phyloP scores from a whole-genome alignment of 2,888 invertebrate genomes.

The Drosophila macrospina region DNA sequence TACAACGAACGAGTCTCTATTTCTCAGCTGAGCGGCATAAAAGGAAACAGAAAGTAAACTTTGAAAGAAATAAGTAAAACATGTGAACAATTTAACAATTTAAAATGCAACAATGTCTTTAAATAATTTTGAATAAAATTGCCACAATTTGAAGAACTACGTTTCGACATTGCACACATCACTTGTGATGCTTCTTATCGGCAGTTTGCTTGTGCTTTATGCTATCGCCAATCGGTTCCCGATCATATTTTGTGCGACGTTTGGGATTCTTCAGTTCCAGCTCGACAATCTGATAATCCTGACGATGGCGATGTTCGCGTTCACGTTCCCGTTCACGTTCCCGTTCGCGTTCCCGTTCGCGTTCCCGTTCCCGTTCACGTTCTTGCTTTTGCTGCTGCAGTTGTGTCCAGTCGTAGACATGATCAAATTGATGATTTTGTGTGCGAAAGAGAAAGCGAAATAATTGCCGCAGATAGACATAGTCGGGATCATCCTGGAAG shows the following conservation, averaged over 20 bases:
- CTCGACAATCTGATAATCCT: constrained; percentile 15
- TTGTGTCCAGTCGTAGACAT: constrained; percentile 99
- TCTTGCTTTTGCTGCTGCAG: constrained; percentile 91
- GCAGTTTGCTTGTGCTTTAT: constrained; percentile 14
- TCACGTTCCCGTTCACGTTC: constrained; percentile 21
- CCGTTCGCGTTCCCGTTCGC: constrained; percentile 7
- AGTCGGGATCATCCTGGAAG: constrained; percentile 99
- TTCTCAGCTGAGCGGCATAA: constrained; percentile 3
- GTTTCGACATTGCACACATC: neutral
- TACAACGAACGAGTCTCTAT: neutral
- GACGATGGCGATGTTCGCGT: constrained; percentile 26
- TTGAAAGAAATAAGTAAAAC: neutral
- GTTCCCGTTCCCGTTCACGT: constrained; percentile 16
- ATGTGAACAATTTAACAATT: constrained; percentile 9
- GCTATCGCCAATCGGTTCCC: constrained; percentile 22
- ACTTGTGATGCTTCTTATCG: constrained; percentile 30
- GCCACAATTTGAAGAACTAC: neutral
- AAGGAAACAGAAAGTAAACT: neutral
- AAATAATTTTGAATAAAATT: constrained; percentile 44
- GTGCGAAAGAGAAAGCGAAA: constrained; percentile 96
- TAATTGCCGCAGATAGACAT: constrained; percentile 98
- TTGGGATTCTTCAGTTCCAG: constrained; percentile 17
- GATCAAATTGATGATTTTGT: constrained; percentile 98
- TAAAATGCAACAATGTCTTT: constrained; percentile 33
- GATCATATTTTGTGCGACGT: constrained; percentile 2